Conservation (phyloP, 2,113 vertebrate genomes). For the Caloenas nicobarica region DNA sequence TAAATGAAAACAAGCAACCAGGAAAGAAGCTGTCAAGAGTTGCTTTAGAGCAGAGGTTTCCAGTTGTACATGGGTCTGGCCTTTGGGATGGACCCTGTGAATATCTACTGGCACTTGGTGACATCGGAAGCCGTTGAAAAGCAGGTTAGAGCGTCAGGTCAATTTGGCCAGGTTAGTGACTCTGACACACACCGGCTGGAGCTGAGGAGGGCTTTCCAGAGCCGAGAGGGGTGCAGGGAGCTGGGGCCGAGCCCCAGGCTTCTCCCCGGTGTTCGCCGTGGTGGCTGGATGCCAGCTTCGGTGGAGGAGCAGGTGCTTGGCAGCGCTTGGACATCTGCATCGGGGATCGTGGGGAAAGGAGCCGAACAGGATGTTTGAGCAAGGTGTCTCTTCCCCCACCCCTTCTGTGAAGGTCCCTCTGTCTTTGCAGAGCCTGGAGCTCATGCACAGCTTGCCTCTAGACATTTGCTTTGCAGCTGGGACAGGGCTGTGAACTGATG, state of each 20-base stretch:
- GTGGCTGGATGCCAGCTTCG: neutral
- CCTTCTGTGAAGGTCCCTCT: neutral
- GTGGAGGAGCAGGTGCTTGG: neutral
- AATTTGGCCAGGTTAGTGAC: neutral
- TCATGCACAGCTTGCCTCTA: neutral
- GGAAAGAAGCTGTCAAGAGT: neutral
- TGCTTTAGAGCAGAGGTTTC: neutral
- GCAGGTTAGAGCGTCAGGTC: neutral
- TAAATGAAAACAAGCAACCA: neutral
- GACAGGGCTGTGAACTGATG: neutral
- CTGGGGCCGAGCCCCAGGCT: neutral
- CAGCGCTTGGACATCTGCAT: neutral
- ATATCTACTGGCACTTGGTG: neutral
- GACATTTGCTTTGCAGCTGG: neutral
- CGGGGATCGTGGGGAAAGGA: neutral
- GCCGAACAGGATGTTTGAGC: neutral
- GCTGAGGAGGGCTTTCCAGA: neutral
- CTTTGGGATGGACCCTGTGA: neutral
- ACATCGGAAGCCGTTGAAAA: neutral
- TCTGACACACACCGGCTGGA: accelerated
- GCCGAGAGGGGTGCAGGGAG: accelerated
- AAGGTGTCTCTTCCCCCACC: neutral
- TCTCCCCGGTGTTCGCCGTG: neutral
- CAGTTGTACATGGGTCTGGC: neutral
- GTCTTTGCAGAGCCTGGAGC: neutral